These are phyloP conservation scores for Axinella damicornis DNA, from an alignment of 37 sponge, comb jelly and placozoan species.

Conservation along the genomic window DNA sequence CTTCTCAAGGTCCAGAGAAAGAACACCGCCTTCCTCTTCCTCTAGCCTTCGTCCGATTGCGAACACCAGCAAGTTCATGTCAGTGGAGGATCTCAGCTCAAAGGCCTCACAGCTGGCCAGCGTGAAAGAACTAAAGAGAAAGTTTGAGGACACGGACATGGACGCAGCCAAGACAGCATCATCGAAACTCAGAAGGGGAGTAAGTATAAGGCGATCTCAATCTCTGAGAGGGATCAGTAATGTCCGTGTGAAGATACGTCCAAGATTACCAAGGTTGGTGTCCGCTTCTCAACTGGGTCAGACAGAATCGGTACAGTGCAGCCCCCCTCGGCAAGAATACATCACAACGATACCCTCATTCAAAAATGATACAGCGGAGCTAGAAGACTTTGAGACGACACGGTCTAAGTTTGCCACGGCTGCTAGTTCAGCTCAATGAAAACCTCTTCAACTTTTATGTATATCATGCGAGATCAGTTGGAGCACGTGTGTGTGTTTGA, in stretches of 20 bases:
- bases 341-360: no score
- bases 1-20: slow-evolving; percentile 5
- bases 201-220: slow-evolving; percentile 22
- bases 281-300: no score
- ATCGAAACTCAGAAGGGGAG: not conserved
- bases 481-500: no score
- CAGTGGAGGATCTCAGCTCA: slow-evolving; percentile 4
- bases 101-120: not conserved
- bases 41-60: slow-evolving; percentile 7
- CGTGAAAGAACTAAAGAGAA: slow-evolving; percentile 54
- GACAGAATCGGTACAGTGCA: no score
- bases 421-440: no score
- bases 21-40: slow-evolving; percentile 19
- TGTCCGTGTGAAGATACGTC: not conserved
- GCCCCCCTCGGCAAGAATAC: no score
- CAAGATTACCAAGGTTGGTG: no score
- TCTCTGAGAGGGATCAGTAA: slow-evolving; percentile 14
- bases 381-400: no score
- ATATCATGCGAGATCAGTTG: no score
- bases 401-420: no score
- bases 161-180: not conserved
- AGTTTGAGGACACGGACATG: slow-evolving; percentile 36
- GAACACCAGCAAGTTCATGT: not conserved
- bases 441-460: no score
- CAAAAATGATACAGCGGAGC: no score